Evolutionary conservation across 2,113 vertebrate genomes (phyloP), one percentile per base, ranked within the genome.

Genomic region (Charadrius vociferus): DNA sequence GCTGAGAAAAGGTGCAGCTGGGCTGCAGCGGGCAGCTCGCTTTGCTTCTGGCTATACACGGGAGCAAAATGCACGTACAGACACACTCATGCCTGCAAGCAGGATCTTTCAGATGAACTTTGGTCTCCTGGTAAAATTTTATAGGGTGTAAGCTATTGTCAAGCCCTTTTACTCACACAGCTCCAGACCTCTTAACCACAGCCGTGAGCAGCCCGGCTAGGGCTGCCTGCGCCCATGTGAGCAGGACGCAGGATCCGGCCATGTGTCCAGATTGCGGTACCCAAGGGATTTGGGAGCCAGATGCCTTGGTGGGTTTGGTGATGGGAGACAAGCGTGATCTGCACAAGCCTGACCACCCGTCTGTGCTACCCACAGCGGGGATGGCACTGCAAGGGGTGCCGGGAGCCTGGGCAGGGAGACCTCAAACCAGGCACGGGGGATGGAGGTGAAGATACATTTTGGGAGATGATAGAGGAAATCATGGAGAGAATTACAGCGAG

Each of bases 11-110:
- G 18, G 3, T 4, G 15, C 2, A 12, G 19, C 37, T 50, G 7
- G 20, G 30, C 26, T 55, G 62, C 22, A 55, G 19, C 6, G 7
- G 7, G 10, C 50, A 45, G 56, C 13, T 61, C 0, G 0, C 39
- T 55, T 63, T 81, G 17, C 36, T 68, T 86, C 53, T 65, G 26
- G 59, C 41, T 47, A 23, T 6, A 12, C 17, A 4, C 6, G 27
- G 41, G 10, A 81, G 39, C n/a, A 80, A 78, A 39, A 37, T 0
- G 1, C 20, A 18, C 0, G 0, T 13, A 43, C 3, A 19, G 27
- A 62, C 23, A 18, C 4, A 30, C 5, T 23, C 6, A 5, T 6
- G 8, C 26, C 39, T 2, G 1, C 2, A 1, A 66, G 41, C 27
- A 65, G 49, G 5, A 63, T 34, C 45, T 61, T 77, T 47, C 55